Evolutionary conservation across 2,888 invertebrate genomes (phyloP), one percentile per base, ranked within the genome.

Genomic region (Cyclophora albipunctata): DNA sequence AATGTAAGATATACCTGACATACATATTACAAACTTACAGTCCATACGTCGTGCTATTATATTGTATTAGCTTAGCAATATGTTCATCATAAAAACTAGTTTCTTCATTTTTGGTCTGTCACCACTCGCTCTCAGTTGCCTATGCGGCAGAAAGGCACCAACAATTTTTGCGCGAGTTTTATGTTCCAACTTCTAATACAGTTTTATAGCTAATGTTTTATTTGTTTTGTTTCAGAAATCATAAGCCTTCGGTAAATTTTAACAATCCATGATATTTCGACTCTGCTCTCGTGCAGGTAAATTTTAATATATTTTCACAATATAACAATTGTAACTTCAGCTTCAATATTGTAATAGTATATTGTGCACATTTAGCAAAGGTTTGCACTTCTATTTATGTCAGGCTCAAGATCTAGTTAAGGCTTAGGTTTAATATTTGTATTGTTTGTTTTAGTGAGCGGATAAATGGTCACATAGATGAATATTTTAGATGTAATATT

Each of bases 401-500:
- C 57, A 46, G 56, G 54, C 62, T 62, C 60, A 59, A 61, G 61
- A 60, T 51, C 52, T 58, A 57, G 48, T 46, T 62, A 57, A 60
- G 62, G 51, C 51, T 54, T 61, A 62, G 58, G 57, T 59, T 20
- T 64, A 55, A 57, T 57, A 59, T 59, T 52, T 57, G 54, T 62
- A 59, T 67, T 67, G 63, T 66, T 70, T 81, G 75, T 86, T 84
- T 59, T 81, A 86, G 86, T 71, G 74, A 73, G 74, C 76, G 75
- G 78, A 73, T 71, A 68, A 71, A 68, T 69, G 78, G 76, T 78
- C 80, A 74, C 78, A 77, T 85, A 85, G 85, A 76, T 75, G 80
- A 86, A 83, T 83, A 81, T 78, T 78, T 66, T 83, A 84, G 81
- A 66, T 76, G 58, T 85, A 85, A 85, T 80, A 77, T 84, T 64